Percentiles rank a stretch among this genome's conserved stretches.
phyloP scores from a whole-genome alignment of 2,888 invertebrate genomes.

The Pristionchus arcanus region DNA sequence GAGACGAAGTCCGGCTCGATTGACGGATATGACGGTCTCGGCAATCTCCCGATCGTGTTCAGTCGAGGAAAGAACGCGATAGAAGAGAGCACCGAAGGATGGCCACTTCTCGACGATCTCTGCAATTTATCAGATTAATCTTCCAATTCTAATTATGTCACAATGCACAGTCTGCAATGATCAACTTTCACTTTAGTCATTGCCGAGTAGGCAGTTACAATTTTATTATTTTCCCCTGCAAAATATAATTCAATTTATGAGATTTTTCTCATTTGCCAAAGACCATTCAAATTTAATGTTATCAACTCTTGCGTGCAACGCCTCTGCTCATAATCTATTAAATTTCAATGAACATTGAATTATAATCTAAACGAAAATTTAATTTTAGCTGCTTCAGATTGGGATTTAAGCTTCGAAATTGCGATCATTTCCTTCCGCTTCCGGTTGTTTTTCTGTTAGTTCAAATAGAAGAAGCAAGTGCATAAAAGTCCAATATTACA shows the following conservation, averaged over 20 bases:
- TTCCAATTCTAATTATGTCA: constrained; percentile 60
- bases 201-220: too few relatives aligned
- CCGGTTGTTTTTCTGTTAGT: background rate
- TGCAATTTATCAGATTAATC: constrained; percentile 77
- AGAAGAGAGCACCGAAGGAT: constrained; percentile 97
- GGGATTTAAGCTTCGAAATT: background rate
- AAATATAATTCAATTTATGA: too few relatives aligned
- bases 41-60: constrained; percentile 79
- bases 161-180: too few relatives aligned
- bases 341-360: too few relatives aligned
- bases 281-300: background rate
- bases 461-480: constrained; percentile 34
- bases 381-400: background rate
- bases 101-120: constrained; percentile 95
- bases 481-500: background rate
- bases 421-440: background rate
- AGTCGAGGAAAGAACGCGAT: constrained; percentile 82
- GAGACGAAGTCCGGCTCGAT: constrained; percentile 94
- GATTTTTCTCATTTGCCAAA: background rate
- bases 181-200: too few relatives aligned
- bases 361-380: too few relatives aligned
- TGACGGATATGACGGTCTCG: constrained; percentile 94
- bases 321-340: too few relatives aligned
- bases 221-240: too few relatives aligned
- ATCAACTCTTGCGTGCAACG: background rate